These are phyloP conservation scores for Phocides pigmalion DNA, from an alignment of 1,140 invertebrate genomes.

Conservation along the genomic window DNA sequence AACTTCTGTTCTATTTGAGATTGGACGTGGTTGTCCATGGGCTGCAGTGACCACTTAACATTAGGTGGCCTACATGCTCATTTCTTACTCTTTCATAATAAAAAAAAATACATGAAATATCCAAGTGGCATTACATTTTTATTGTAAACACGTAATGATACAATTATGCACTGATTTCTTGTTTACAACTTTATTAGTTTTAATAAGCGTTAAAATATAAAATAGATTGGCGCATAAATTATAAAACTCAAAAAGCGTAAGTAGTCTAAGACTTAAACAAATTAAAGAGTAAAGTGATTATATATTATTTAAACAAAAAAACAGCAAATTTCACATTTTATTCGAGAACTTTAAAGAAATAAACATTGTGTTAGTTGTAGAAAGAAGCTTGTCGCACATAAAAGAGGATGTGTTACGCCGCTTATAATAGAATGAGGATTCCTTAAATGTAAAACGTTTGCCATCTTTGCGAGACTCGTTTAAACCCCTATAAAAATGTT, in stretches of 20 bases:
- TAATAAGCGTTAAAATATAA: too few species aligned
- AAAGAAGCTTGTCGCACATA: constrained; percentile 74
- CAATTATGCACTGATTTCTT: too few species aligned
- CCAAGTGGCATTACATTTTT: too few species aligned
- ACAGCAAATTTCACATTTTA: constrained; percentile 24
- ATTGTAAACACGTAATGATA: too few species aligned
- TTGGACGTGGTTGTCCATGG: too few species aligned
- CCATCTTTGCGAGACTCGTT: constrained; percentile 72
- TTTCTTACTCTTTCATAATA: too few species aligned
- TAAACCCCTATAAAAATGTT: constrained; percentile 82
- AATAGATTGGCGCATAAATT: too few species aligned
- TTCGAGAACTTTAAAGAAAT: constrained; percentile 53
- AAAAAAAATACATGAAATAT: too few species aligned
- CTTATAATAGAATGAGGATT: constrained; percentile 79
- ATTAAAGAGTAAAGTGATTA: constrained; percentile 3
- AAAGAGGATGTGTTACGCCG: constrained; percentile 72
- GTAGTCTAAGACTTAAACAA: not conserved
- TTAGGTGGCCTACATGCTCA: too few species aligned
- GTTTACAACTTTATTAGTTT: too few species aligned
- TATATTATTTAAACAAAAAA: constrained; percentile 14
- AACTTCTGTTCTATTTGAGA: too few species aligned
- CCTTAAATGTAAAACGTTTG: constrained; percentile 80
- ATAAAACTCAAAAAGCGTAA: not conserved
- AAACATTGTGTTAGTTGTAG: constrained; percentile 54
- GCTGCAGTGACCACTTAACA: too few species aligned